These are phyloP conservation scores for Cartodere bifasciata DNA, from an alignment of 2,888 invertebrate species.

Conservation along the genomic window DNA sequence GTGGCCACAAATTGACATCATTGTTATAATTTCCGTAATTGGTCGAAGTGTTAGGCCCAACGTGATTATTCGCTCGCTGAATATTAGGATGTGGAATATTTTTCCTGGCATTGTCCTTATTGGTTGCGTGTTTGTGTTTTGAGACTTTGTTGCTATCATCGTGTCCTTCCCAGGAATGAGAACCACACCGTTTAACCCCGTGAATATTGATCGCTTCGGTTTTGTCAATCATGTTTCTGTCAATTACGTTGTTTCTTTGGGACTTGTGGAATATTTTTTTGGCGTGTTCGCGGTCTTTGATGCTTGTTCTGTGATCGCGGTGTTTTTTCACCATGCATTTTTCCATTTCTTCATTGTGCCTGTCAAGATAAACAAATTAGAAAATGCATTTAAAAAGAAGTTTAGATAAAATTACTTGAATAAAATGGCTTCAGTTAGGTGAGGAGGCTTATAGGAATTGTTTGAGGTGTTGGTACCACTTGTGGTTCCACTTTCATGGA, in stretches of 20 bases:
- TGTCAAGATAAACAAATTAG: conserved; percentile 25
- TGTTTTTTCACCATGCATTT: conserved; percentile 61
- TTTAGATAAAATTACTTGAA: conserved; percentile 32
- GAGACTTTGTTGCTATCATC: conserved; percentile 43
- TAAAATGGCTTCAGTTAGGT: conserved; percentile 47
- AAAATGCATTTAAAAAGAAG: conserved; percentile 1
- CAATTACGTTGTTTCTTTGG: conserved; percentile 17
- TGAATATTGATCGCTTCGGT: conserved; percentile 30
- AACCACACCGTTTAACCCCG: conserved; percentile 49
- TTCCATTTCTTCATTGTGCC: conserved; percentile 76
- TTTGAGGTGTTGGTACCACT: conserved; percentile 36
- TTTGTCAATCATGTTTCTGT: conserved; percentile 18
- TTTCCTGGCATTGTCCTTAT: conserved; percentile 16
- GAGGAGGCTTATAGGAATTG: conserved; percentile 37
- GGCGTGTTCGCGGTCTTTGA: conserved; percentile 32
- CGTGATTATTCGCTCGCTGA: no score
- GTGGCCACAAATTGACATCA: conserved; percentile 46
- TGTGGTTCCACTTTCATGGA: conserved; percentile 40
- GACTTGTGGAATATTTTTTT: conserved; percentile 25
- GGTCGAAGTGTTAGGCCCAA: no score
- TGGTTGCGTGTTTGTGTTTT: conserved; percentile 39
- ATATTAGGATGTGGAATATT: conserved; percentile 4
- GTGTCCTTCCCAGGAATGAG: conserved; percentile 47
- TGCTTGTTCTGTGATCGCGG: conserved; percentile 44
- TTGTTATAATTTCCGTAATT: no score